Conservation (phyloP, 2,797 vertebrate species). For the Periophthalmus magnuspinnatus region DNA sequence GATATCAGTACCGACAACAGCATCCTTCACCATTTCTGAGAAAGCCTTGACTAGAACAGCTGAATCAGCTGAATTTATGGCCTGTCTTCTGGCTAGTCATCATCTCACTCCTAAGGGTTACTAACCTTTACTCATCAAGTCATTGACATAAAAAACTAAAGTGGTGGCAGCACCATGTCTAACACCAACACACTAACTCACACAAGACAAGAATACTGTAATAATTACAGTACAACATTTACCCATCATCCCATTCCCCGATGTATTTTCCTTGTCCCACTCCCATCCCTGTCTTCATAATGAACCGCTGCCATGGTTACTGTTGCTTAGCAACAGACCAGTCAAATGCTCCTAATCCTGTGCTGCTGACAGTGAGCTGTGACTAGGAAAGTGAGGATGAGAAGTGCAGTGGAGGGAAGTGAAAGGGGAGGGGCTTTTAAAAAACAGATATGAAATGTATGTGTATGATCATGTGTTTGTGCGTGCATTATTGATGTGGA, state of each 20-base stretch:
- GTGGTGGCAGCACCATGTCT: conserved; percentile 6
- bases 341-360: conserved; percentile 84
- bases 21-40: neutral
- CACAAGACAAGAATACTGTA: conserved; percentile 53
- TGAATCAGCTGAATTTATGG: neutral
- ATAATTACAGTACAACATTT: conserved; percentile 69
- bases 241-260: conserved; percentile 70
- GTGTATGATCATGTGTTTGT: conserved; percentile 19
- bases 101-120: neutral
- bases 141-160: conserved; percentile 3
- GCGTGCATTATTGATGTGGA: conserved; percentile 24
- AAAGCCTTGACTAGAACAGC: neutral
- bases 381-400: conserved; percentile 64
- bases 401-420: conserved; percentile 33
- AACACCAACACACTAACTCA: conserved; percentile 36
- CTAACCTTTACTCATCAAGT: conserved; percentile 9
- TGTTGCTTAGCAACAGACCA: conserved; percentile 82
- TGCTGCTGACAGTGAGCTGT: conserved; percentile 82
- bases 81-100: neutral
- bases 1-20: neutral
- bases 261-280: conserved; percentile 77
- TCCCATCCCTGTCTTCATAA: conserved; percentile 80
- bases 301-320: conserved; percentile 76
- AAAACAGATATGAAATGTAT: conserved; percentile 47
- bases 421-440: conserved; percentile 27